Evolutionary conservation across 1,140 invertebrate species (phyloP).

Genomic region (Drosophila saltans): DNA sequence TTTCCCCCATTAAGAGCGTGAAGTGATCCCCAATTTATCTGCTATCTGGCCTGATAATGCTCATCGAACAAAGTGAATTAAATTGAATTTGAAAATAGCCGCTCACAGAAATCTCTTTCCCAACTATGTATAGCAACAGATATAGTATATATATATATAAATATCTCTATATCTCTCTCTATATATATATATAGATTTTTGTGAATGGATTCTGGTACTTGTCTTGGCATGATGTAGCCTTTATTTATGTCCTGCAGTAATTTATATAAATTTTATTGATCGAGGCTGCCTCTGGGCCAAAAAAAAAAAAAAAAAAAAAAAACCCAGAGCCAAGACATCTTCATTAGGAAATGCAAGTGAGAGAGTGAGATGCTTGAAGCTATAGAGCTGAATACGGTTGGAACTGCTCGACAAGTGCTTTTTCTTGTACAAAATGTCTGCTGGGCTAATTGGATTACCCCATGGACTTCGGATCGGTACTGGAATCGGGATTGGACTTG

Average conservation of each 20-base stretch:
- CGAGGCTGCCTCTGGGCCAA: conserved; percentile 42
- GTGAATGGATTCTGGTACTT: conserved; percentile 12
- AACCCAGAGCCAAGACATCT: conserved; percentile 56
- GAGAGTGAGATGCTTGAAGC: conserved; percentile 13
- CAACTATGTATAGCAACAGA: conserved; percentile 20
- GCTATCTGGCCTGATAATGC: conserved; percentile 82
- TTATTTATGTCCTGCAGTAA: conserved; percentile 64
- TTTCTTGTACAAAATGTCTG: conserved; percentile 77
- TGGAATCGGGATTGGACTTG: not conserved
- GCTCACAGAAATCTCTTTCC: conserved; percentile 34
- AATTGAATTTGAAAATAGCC: conserved; percentile 79
- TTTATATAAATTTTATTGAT: conserved; percentile 70
- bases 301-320: not conserved
- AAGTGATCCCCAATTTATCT: conserved; percentile 83
- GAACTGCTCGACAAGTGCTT: conserved; percentile 69
- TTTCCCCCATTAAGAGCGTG: conserved; percentile 82
- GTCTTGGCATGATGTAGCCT: conserved; percentile 39
- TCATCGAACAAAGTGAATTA: conserved; percentile 83
- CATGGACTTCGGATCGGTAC: conserved; percentile 6
- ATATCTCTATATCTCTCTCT: not conserved
- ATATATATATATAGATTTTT: not conserved
- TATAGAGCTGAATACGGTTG: not conserved
- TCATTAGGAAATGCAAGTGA: conserved; percentile 65
- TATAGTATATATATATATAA: conserved; percentile 9
- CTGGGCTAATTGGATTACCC: conserved; percentile 76